Conservation (phyloP, 92 coral and sea anemone species). For the Phenganax subtilis region DNA sequence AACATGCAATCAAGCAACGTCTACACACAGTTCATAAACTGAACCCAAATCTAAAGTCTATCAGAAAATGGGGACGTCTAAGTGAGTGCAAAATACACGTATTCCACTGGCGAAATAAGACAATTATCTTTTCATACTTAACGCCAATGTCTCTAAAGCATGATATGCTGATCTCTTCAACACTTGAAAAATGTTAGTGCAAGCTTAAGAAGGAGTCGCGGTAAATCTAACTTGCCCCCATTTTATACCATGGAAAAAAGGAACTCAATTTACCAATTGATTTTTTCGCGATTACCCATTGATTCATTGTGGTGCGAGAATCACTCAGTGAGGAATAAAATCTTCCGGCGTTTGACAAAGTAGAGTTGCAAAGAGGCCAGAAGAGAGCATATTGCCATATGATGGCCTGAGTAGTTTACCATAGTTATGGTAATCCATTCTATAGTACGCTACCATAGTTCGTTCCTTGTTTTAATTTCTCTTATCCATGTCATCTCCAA, state of each 20-base stretch:
- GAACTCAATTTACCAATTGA: not conserved
- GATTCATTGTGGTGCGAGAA: too few species aligned
- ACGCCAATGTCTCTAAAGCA: too few species aligned
- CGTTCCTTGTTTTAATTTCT: not conserved
- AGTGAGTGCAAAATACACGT: constrained; percentile 13
- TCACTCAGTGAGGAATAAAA: too few species aligned
- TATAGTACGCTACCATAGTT: too few species aligned
- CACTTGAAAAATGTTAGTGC: not conserved
- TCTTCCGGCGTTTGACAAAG: too few species aligned
- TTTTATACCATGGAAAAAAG: not conserved
- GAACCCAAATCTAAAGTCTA: constrained; percentile 13
- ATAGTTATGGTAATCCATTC: too few species aligned
- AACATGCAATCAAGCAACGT: constrained; percentile 22
- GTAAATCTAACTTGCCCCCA: too few species aligned
- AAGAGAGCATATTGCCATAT: too few species aligned
- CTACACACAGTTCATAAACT: constrained; percentile 4
- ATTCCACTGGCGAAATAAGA: not conserved
- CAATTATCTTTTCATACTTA: not conserved
- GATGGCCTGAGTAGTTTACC: too few species aligned
- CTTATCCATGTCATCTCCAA: not conserved
- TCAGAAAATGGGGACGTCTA: constrained; percentile 29
- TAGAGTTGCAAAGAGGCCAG: too few species aligned
- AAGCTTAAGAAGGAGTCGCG: too few species aligned
- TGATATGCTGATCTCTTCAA: not conserved
- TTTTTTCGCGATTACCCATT: not conserved